phyloP scores from a whole-genome alignment of 2,113 vertebrate genomes.

The Lates calcarifer region DNA sequence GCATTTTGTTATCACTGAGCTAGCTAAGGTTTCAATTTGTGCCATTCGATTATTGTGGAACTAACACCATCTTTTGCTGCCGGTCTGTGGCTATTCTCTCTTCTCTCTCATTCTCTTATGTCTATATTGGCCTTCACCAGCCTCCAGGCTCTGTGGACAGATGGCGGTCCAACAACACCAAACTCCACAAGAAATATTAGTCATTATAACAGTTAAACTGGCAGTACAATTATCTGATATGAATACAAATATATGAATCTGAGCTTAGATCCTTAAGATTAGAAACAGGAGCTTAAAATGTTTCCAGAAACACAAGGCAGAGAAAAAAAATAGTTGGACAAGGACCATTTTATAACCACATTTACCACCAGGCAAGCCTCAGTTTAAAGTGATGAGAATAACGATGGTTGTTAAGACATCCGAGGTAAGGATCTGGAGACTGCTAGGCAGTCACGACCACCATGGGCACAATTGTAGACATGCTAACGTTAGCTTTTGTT shows the following conservation, averaged over 20 bases:
- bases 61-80: slow-evolving; percentile 19
- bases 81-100: slow-evolving; percentile 18
- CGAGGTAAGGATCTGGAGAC: slow-evolving; percentile 27
- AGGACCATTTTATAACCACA: slow-evolving; percentile 12
- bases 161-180: slow-evolving; percentile 58
- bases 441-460: slow-evolving; percentile 60
- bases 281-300: slow-evolving; percentile 3
- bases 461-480: slow-evolving; percentile 56
- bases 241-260: too few relatives aligned
- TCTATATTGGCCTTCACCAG: slow-evolving; percentile 33
- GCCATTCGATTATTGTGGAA: neutral
- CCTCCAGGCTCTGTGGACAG: slow-evolving; percentile 53
- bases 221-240: slow-evolving; percentile 1
- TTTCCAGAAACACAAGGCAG: neutral
- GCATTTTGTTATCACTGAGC: neutral
- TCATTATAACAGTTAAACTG: slow-evolving; percentile 21
- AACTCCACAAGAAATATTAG: slow-evolving; percentile 35
- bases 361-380: neutral
- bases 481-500: slow-evolving; percentile 82
- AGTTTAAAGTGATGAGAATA: neutral
- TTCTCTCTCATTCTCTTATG: slow-evolving; percentile 22
- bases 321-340: neutral
- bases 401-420: slow-evolving; percentile 11
- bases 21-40: neutral
- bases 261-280: neutral